Conservation (phyloP, 2,888 invertebrate species). For the Tetheella fluctuosa region DNA sequence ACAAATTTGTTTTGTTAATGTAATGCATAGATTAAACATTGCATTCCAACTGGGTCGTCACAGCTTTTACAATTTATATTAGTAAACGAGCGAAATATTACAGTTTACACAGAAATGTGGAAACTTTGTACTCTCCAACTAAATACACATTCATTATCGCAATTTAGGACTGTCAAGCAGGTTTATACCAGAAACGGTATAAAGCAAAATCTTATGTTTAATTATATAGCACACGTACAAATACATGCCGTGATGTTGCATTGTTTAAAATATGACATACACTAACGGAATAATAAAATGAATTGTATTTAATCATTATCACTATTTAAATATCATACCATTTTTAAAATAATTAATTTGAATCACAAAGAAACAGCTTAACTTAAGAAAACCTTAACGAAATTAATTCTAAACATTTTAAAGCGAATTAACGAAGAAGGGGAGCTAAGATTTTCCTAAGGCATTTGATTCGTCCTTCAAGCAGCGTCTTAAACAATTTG, state of each 20-base stretch:
- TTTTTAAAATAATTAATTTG: constrained; percentile 21
- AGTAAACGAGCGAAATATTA: too few relatives aligned
- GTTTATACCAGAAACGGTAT: background rate
- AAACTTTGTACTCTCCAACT: too few relatives aligned
- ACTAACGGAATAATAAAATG: too few relatives aligned
- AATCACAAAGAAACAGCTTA: constrained; percentile 33
- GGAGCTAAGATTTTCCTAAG: constrained; percentile 36
- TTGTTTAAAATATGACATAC: too few relatives aligned
- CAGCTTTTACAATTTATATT: too few relatives aligned
- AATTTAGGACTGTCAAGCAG: background rate
- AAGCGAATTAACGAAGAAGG: constrained; percentile 39
- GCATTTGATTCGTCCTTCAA: constrained; percentile 25
- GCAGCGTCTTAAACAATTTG: background rate
- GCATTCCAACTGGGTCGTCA: too few relatives aligned
- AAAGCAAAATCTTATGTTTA: background rate
- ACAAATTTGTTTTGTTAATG: too few relatives aligned
- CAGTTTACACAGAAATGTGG: too few relatives aligned
- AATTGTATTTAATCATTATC: background rate
- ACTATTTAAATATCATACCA: constrained; percentile 15
- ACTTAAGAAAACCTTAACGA: constrained; percentile 35
- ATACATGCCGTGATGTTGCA: too few relatives aligned
- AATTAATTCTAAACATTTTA: constrained; percentile 42
- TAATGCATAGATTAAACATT: too few relatives aligned
- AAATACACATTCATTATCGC: too few relatives aligned
- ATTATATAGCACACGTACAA: too few relatives aligned